Evolutionary conservation across 1,140 invertebrate genomes (phyloP), one percentile per base, ranked within the genome.

Genomic region (Gonioctena quinquepunctata): DNA sequence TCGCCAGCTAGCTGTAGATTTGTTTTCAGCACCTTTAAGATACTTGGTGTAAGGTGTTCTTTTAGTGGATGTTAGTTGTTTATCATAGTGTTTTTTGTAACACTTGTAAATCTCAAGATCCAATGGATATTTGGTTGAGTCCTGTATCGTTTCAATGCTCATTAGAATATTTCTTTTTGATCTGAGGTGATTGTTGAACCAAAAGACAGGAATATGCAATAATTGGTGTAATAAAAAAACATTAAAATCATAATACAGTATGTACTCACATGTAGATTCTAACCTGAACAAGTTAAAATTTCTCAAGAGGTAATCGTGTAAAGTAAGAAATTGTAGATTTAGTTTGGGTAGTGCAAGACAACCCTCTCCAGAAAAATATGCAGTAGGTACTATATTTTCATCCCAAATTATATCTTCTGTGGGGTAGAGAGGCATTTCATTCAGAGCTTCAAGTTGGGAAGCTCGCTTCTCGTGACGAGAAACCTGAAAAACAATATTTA

Each of bases 361-460:
- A 25, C 92, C 95, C 83, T 99, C 96, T 1, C 96, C 96, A 61
- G 94, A 96, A 84, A 95, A 99, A 83, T 97, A 98, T 78, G 99
- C 97, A 0, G 94, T 95, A 0, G 98, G 98, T 0, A 99, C 97
- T 27, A 99, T 90, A 81, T 98, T 99, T 82, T 99, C 97, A 85
- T 99, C 96, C 98, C 98, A 99, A 75, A 99, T 98, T 7, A 99
- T 92, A 59, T 96, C 91, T 82, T 99, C 98, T 0, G 96, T 99
- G 1, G 98, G 98, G 84, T 99, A 99, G 0, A 99, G 86, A 0
- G 98, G 97, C 95, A 99, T 98, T 75, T 96, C 93, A 81, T 99
- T 99, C 1, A 99, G 84, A 56, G 94, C 92, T 82, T 99, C 94
- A 33, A 99, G 83, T 79, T 99, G 98, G 0, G 96, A 99, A 16